phyloP scores from a whole-genome alignment of 1,140 invertebrate species.

The Dryas iulia region DNA sequence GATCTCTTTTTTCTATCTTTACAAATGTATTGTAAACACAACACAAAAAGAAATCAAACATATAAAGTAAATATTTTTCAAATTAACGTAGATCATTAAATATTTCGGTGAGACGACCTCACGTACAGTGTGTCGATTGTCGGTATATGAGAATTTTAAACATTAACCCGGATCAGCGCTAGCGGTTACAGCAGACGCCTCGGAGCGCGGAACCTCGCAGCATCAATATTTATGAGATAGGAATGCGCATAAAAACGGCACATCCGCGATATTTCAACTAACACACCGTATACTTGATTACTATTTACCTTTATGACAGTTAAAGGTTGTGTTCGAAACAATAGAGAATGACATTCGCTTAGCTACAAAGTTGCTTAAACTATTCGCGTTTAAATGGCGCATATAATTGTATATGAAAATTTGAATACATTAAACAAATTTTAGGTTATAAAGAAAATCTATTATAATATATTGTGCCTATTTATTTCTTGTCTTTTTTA shows the following conservation, averaged over 20 bases:
- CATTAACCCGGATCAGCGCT: constrained; percentile 51
- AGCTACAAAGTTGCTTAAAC: not conserved
- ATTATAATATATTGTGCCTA: no score
- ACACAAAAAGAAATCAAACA: no score
- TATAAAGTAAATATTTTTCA: not conserved
- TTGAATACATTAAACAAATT: not conserved
- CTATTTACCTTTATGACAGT: constrained; percentile 2
- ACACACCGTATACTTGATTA: constrained; percentile 22
- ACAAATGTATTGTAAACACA: no score
- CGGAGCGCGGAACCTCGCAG: constrained; percentile 43
- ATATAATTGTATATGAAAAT: not conserved
- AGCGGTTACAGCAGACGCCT: constrained; percentile 37
- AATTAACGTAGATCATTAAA: not conserved
- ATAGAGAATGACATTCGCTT: not conserved
- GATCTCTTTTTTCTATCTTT: no score
- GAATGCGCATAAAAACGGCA: constrained; percentile 66
- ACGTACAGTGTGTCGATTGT: not conserved
- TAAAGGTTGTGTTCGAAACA: constrained; percentile 1
- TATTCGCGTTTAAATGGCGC: not conserved
- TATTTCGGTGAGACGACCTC: constrained; percentile 3
- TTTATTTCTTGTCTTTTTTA: no score
- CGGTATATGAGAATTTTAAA: constrained; percentile 20
- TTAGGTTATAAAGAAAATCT: no score
- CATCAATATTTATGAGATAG: constrained; percentile 61
- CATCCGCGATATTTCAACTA: constrained; percentile 60